Evolutionary conservation across 1,140 invertebrate species (phyloP).

Genomic region (Battus philenor): DNA sequence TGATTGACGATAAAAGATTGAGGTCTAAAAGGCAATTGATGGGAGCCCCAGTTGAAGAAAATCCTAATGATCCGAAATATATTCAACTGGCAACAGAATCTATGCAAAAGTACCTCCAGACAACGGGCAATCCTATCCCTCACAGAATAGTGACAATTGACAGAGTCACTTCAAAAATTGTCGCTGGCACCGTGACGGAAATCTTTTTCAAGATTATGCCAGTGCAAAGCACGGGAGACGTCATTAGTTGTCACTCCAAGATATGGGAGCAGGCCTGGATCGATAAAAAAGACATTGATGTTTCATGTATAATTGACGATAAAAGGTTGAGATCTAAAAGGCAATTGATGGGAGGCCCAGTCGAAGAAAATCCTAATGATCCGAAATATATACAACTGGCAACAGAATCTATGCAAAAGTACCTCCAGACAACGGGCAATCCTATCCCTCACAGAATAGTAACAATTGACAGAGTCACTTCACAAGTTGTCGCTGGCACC

Average conservation of each 20-base stretch:
- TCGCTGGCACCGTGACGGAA: slow-evolving; percentile 27
- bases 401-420: slow-evolving; percentile 32
- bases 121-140: slow-evolving; percentile 18
- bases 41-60: not conserved
- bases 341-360: slow-evolving; percentile 8
- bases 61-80: not conserved
- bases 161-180: slow-evolving; percentile 32
- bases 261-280: slow-evolving; percentile 29
- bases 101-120: slow-evolving; percentile 25
- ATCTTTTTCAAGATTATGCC: slow-evolving; percentile 28
- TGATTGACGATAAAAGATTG: slow-evolving; percentile 4
- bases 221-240: slow-evolving; percentile 8
- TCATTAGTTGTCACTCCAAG: slow-evolving; percentile 63
- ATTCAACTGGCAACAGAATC: not conserved
- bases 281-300: slow-evolving; percentile 27
- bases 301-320: slow-evolving; percentile 21
- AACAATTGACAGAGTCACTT: slow-evolving; percentile 8
- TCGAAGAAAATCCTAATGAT: slow-evolving; percentile 24
- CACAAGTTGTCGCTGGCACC: slow-evolving; percentile 10
- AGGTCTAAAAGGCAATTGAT: slow-evolving; percentile 16
- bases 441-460: slow-evolving; percentile 9
- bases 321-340: slow-evolving; percentile 1
- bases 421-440: slow-evolving; percentile 8
- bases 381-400: slow-evolving; percentile 26
- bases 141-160: slow-evolving; percentile 23